These are phyloP conservation scores for Pipistrellus pipistrellus DNA, from an alignment of 2,797 vertebrate genomes.

Conservation along the genomic window DNA sequence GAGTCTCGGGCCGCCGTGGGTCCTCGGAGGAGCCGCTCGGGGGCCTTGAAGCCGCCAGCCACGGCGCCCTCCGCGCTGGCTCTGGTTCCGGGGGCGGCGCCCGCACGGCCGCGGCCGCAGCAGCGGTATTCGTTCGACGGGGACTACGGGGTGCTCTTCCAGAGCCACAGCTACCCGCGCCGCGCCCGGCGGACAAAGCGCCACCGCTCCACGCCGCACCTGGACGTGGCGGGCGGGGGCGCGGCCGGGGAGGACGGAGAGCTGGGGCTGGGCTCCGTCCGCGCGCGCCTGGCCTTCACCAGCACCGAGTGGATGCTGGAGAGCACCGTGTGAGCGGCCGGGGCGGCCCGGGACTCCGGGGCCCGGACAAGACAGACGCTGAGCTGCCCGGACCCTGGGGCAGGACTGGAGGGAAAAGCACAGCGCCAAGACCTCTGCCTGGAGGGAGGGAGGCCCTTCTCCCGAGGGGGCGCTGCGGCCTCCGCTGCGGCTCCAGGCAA, in stretches of 20 bases:
- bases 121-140: conserved; percentile 94
- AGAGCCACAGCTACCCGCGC: conserved; percentile 98
- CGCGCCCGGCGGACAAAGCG: conserved; percentile 94
- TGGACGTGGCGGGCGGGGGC: conserved; percentile 92
- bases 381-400: not conserved
- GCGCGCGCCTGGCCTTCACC: conserved; percentile 93
- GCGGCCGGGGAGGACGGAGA: conserved; percentile 86
- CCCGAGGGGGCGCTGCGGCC: not conserved
- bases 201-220: conserved; percentile 95
- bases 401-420: not conserved
- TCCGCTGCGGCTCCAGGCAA: not conserved
- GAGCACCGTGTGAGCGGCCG: conserved; percentile 94
- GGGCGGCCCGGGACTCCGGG: conserved; percentile 51
- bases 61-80: conserved; percentile 75
- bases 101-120: conserved; percentile 92
- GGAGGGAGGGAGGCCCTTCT: not conserved
- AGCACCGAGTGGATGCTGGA: conserved; percentile 99
- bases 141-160: conserved; percentile 94
- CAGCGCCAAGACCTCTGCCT: not conserved
- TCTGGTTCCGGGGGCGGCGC: conserved; percentile 76
- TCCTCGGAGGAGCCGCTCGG: conserved; percentile 81
- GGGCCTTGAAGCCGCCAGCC: conserved; percentile 75
- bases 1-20: conserved; percentile 40
- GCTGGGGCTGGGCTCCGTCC: conserved; percentile 88
- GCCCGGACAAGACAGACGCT: not conserved